Base-by-base conservation (phyloP, 2,888 invertebrate species). In the Rhyacophila evoluta region DNA sequence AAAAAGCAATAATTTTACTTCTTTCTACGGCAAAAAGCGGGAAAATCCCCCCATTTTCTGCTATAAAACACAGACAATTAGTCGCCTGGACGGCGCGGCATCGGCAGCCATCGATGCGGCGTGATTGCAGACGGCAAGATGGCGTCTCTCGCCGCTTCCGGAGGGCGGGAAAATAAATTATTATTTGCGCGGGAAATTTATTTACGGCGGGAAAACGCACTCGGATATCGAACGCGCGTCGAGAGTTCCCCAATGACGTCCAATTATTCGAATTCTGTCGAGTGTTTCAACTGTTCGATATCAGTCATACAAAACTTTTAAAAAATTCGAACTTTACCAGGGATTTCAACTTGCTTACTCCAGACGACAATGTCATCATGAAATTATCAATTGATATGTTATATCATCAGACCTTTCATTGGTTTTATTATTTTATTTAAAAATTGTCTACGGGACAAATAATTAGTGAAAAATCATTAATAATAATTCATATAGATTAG, bases 111-210 rank as follows among this genome's bases (percentile, higher is more conserved):
- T 33, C 55, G 55, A 55, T 55, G 55, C 55, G 55, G 55, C 55
- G 55, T 55, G 55, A 55, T 55, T 55, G 55, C 55, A 55, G 55
- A 55, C 55, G 55, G 55, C 55, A 55, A 55, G 55, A 55, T 55
- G 55, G 55, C 55, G 55, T 25, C 55, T 10, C n/a, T 15, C 15
- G 39, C 39, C 39, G 39, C 55, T 19, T 55, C 55, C 55, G 55
- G 12, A 19, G 55, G 41, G 25, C 25, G 55, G 55, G 10, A 25
- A 55, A 55, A 55, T 55, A 55, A 55, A 55, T 55, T 55, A 55
- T 55, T 55, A 55, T 55, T 55, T 55, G 55, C 55, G 55, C 2
- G 10, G 55, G 55, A 55, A 55, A 55, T 55, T 55, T 55, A 55
- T 55, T 55, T 55, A 55, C n/a, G 15, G 25, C 55, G 25, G 55